Conservation (phyloP, 2,113 vertebrate species). For the Vombatus ursinus region DNA sequence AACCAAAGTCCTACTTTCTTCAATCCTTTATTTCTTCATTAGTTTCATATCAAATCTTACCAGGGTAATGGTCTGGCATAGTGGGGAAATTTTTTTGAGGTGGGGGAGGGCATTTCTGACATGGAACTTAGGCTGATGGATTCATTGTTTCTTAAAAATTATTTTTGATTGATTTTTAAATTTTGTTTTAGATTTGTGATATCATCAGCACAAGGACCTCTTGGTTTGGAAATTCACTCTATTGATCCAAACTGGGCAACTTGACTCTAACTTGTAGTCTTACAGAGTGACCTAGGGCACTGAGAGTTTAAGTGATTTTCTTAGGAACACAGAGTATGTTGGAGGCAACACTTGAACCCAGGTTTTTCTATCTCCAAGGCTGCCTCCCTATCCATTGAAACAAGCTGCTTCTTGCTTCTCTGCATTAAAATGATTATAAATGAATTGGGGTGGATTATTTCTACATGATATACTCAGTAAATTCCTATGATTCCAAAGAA, state of each 20-base stretch:
- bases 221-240: neutral
- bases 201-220: neutral
- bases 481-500: neutral
- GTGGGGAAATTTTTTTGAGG: neutral
- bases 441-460: neutral
- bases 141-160: neutral
- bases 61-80: neutral
- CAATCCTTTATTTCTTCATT: neutral
- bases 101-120: neutral
- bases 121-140: neutral
- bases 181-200: neutral
- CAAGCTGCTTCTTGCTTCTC: neutral
- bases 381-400: neutral
- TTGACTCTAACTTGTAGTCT: neutral
- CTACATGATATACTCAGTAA: neutral
- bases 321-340: neutral
- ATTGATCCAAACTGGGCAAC: neutral
- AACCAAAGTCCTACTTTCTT: neutral
- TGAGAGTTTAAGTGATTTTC: neutral
- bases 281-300: neutral
- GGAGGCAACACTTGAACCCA: neutral
- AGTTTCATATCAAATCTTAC: neutral
- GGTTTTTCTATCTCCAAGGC: neutral
- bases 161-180: neutral
- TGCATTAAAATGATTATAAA: neutral